Conservation (phyloP, 2,888 invertebrate genomes). For the Nomada fabriciana region DNA sequence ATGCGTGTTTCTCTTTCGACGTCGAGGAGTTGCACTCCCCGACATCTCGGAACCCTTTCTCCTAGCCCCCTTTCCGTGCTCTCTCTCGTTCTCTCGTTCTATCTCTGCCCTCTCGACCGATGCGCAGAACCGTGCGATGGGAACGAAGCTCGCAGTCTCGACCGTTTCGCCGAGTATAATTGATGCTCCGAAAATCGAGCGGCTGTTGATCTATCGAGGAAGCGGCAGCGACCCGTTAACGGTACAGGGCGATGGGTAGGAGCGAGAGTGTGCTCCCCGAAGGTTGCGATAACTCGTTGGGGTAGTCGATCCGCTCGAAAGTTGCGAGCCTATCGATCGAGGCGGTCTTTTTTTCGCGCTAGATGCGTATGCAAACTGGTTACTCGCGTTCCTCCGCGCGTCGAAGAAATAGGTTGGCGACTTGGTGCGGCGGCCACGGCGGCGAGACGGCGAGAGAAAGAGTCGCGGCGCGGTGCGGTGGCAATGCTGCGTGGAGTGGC, state of each 20-base stretch:
- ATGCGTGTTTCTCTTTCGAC: conserved; percentile 56
- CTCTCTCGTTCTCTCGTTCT: conserved; percentile 15
- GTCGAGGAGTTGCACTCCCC: conserved; percentile 39
- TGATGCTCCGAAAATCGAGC: neutral
- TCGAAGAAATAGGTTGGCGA: conserved; percentile 76
- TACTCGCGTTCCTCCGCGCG: conserved; percentile 52
- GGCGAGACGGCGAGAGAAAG: conserved; percentile 13
- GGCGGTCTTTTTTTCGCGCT: conserved; percentile 17
- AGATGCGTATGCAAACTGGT: conserved; percentile 26
- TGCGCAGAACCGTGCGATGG: conserved; percentile 28
- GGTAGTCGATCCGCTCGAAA: conserved; percentile 7
- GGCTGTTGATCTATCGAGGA: neutral
- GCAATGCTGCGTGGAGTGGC: conserved; percentile 60
- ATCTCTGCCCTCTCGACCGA: neutral
- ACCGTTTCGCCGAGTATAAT: conserved; percentile 9
- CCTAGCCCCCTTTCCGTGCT: neutral
- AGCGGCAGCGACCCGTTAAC: neutral
- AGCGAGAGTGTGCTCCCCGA: neutral
- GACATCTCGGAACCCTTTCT: conserved; percentile 1
- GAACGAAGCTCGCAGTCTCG: conserved; percentile 29
- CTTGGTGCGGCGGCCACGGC: conserved; percentile 46
- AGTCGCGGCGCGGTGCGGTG: conserved; percentile 20
- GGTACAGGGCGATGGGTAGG: neutral
- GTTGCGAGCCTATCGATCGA: conserved; percentile 8
- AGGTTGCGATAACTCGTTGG: neutral